These are phyloP conservation scores for Crepidodera aurea DNA, from an alignment of 2,888 invertebrate genomes.

Conservation along the genomic window DNA sequence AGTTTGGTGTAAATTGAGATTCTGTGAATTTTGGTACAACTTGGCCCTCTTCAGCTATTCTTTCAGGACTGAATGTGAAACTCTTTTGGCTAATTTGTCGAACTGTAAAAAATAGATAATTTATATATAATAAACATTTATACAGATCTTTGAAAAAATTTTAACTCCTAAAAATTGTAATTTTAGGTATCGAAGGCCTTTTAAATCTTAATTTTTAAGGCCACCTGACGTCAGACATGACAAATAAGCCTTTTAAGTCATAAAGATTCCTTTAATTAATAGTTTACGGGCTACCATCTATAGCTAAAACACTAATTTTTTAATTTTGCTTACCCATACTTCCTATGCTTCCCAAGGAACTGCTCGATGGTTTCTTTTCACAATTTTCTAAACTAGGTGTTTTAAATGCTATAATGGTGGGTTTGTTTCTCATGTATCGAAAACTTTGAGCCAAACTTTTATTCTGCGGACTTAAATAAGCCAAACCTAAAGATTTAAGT, in stretches of 20 bases:
- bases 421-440: constrained; percentile 89
- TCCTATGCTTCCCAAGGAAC: constrained; percentile 67
- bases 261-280: no score
- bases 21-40: constrained; percentile 53
- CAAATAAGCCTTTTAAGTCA: no score
- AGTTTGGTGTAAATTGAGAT: constrained; percentile 51
- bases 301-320: no score
- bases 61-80: constrained; percentile 62
- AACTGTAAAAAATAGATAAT: constrained; percentile 40
- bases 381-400: constrained; percentile 81
- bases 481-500: constrained; percentile 70
- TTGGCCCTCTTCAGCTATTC: constrained; percentile 71
- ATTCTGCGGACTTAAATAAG: constrained; percentile 79
- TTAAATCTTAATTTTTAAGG: no score
- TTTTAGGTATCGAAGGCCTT: no score
- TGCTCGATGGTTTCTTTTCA: constrained; percentile 67
- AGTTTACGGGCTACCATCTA: no score
- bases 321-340: constrained; percentile 16
- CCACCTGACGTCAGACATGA: no score
- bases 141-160: no score
- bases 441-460: constrained; percentile 85
- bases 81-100: constrained; percentile 53
- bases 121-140: no score
- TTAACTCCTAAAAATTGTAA: no score
- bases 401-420: constrained; percentile 87